Base-by-base conservation (phyloP, 2,888 invertebrate species). In the Notodonta dromedarius region DNA sequence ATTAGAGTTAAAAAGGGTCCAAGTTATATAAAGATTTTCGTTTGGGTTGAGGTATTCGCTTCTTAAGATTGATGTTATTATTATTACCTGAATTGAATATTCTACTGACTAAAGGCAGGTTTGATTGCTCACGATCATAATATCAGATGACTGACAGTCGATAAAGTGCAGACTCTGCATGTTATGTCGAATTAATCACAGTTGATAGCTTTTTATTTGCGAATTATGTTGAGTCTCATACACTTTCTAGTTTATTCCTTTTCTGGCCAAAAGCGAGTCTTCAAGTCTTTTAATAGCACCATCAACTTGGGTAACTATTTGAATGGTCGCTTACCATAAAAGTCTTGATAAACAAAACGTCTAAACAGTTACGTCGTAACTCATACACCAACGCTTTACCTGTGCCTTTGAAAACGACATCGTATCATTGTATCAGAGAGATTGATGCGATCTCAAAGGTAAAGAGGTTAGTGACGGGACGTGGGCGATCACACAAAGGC, bases 401-500 rank as follows among this genome's bases (percentile, higher is more conserved):
- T 24, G 24, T 55, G 55, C 55, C 32, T 60, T 56, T 62, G 55
- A 60, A 62, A 61, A 56, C 58, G 55, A 42, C 55, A 40, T 40
- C 14, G 16, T 7, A 14, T 55, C 16, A 35, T 53, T 53, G 53
- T 53, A 61, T 66, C 32, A 61, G 54, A 59, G 39, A 60, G 58
- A 73, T 65, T 64, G 55, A 67, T 64, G 57, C 40, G 57, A 57
- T 56, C 55, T 57, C 14, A 56, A 56, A 54, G 59, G 58, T 64
- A 59, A 50, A 61, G 60, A 71, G 63, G 66, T 67, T 67, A 70
- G 69, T 65, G 67, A 73, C 62, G 60, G 58, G 60, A 65, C 63
- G 81, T 78, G 70, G 76, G 78, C 70, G 76, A 71, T 66, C 61
- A 64, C 70, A 76, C 76, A 74, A 71, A 77, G 73, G 65, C 66